A percentile compares a stretch with the other conserved stretches of the same genome.
These are phyloP conservation scores for Hermetia illucens DNA, from an alignment of 1,140 invertebrate genomes.

Conservation along the genomic window DNA sequence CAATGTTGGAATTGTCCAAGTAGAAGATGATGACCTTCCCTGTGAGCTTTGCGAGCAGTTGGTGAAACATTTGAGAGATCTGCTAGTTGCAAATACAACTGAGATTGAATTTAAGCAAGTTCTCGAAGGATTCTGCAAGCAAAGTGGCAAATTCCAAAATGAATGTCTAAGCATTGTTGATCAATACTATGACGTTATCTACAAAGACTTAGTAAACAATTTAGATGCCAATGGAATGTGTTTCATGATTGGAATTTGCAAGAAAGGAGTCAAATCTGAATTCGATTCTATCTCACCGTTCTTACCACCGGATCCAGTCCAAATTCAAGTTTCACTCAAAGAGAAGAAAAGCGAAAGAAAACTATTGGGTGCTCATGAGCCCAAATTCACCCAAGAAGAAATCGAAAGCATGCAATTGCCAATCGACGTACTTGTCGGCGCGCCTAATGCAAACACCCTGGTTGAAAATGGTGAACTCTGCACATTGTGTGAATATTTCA, in stretches of 20 bases:
- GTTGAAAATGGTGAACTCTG: slow-evolving; percentile 43
- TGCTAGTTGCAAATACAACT: slow-evolving; percentile 73
- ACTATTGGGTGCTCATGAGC: slow-evolving; percentile 20
- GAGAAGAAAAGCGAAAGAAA: slow-evolving; percentile 8
- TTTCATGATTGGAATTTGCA: slow-evolving; percentile 55
- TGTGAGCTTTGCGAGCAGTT: slow-evolving; percentile 76
- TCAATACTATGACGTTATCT: slow-evolving; percentile 60
- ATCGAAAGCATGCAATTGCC: slow-evolving; percentile 39
- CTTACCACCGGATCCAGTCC: slow-evolving; percentile 18
- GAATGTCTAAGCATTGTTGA: slow-evolving; percentile 57
- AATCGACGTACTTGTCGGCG: slow-evolving; percentile 44
- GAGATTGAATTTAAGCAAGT: slow-evolving; percentile 65
- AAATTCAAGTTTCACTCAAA: slow-evolving; percentile 23
- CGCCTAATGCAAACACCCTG: slow-evolving; percentile 26
- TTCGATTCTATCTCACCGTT: slow-evolving; percentile 20
- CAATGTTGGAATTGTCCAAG: slow-evolving; percentile 36
- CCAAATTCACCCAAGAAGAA: slow-evolving; percentile 19
- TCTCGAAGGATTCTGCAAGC: slow-evolving; percentile 62
- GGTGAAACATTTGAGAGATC: slow-evolving; percentile 60
- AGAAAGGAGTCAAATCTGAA: slow-evolving; percentile 16
- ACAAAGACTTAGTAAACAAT: slow-evolving; percentile 51
- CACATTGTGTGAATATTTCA: slow-evolving; percentile 65
- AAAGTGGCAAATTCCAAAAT: slow-evolving; percentile 50
- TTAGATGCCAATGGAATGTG: slow-evolving; percentile 56
- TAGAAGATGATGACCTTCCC: slow-evolving; percentile 50